Evolutionary conservation across 2,888 invertebrate genomes (phyloP).

Genomic region (Megastigmus dorsalis): DNA sequence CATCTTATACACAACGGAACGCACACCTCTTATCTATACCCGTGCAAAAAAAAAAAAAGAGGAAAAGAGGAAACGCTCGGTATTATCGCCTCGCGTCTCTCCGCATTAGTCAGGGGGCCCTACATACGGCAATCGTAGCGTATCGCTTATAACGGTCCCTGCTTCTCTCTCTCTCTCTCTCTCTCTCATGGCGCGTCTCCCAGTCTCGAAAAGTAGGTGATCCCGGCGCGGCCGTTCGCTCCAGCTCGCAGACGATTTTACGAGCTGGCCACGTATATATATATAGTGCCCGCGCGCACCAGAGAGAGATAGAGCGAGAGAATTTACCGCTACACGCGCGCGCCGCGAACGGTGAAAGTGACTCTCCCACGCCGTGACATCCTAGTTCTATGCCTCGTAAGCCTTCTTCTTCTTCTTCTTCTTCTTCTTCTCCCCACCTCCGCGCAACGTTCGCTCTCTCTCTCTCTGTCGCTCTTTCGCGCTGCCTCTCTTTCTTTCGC

Average conservation of each 20-base stretch:
- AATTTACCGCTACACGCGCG: slow-evolving; percentile 52
- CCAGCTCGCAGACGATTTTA: slow-evolving; percentile 37
- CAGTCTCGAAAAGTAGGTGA: slow-evolving; percentile 50
- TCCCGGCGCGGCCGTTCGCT: background rate
- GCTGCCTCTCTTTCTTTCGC: background rate
- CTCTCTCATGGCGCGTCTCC: too few relatives aligned
- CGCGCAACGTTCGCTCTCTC: background rate
- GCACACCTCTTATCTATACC: background rate
- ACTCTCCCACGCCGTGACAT: slow-evolving; percentile 72
- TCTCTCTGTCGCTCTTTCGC: background rate
- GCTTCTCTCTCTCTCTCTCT: background rate
- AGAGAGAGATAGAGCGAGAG: background rate
- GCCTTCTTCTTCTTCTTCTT: background rate
- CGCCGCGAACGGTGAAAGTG: slow-evolving; percentile 65
- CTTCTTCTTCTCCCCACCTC: background rate
- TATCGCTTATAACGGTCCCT: slow-evolving; percentile 1
- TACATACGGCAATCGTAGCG: background rate
- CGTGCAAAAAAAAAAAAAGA: background rate
- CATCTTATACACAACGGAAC: too few relatives aligned
- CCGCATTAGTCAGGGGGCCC: too few relatives aligned
- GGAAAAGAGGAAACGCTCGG: background rate
- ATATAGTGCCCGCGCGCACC: too few relatives aligned
- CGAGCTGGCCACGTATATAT: slow-evolving; percentile 20
- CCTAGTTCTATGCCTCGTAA: slow-evolving; percentile 61
- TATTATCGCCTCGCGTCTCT: background rate